These are phyloP conservation scores for Phrynosoma platyrhinos DNA, from an alignment of 2,113 vertebrate species.

Conservation along the genomic window DNA sequence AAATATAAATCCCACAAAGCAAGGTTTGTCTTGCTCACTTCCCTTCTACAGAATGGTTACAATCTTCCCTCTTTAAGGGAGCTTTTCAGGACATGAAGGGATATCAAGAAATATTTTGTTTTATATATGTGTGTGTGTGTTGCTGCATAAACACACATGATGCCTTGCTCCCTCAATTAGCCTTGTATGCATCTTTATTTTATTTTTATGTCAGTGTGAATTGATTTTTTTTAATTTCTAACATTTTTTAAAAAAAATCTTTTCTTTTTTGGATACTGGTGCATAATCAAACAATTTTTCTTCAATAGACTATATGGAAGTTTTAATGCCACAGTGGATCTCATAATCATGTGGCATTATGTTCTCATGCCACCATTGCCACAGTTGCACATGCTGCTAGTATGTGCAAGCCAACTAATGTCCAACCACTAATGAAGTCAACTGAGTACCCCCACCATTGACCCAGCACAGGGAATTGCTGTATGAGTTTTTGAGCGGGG, in stretches of 20 bases:
- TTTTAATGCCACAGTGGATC: not conserved
- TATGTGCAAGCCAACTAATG: no score
- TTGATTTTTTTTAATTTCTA: no score
- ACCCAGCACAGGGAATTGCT: no score
- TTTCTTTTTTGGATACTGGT: not conserved
- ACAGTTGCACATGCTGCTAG: no score
- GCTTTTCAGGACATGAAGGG: not conserved
- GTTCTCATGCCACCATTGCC: no score
- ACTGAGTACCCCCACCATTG: no score
- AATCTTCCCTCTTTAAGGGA: not conserved
- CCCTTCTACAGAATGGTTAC: not conserved
- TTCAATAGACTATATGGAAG: not conserved
- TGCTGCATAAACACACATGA: not conserved
- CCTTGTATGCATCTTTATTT: not conserved
- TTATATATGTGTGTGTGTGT: no score
- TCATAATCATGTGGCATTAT: no score
- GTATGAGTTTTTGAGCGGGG: no score
- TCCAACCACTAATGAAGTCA: no score
- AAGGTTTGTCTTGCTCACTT: not conserved
- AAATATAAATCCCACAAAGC: not conserved
- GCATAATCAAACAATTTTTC: not conserved
- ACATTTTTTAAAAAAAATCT: no score
- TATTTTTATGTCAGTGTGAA: not conserved
- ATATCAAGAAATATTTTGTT: not conserved
- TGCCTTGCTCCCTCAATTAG: not conserved